Base-by-base conservation (phyloP, 2,113 vertebrate genomes). In the Zosterops japonicus region DNA sequence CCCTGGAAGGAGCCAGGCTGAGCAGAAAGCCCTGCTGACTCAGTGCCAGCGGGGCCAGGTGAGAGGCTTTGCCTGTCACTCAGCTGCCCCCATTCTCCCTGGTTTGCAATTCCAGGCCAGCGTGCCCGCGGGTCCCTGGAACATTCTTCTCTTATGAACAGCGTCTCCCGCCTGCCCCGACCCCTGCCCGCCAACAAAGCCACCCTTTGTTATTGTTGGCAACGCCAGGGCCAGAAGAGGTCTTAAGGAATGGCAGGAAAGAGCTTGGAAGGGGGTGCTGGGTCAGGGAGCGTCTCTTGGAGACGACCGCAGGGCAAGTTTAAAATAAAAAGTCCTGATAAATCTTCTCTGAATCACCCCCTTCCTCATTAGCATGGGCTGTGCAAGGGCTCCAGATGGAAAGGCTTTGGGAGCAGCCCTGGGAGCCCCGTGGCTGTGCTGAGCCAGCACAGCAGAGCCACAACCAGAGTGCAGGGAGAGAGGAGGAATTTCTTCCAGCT, bases 141-240 rank as follows among this genome's bases (percentile, higher is more conserved):
- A 91, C 67, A 89, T 94, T 92, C 55, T 83, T 90, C 76, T 78
- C 50, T 33, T 13, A 74, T 83, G 83, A 93, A 57, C 64, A 83
- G 78, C 3, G 7, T 75, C 87, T 89, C 78, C 59, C 0, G 33
- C 31, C 53, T 18, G 0, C 28, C 50, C 70, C 4, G 0, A 17
- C 16, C 53, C 2, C 0, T 3, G 17, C 25, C 46, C 2, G 8
- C 87, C 19, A 4, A 68, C 93, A 91, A 71, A 94, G 89, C 5
- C 1, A 25, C 8, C 59, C 87, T 96, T 68, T 97, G 80, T 94
- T 95, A 63, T 93, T 91, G 21, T 74, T 96, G 95, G 96, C 93
- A 93, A 23, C 0, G 0, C 52, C 0, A 2, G 46, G 89, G 91
- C 87, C 89, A 78, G 83, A 72, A 61, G 67, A 74, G 56, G 39